Evolutionary conservation across 2,113 vertebrate genomes (phyloP), one percentile per base, ranked within the genome.

Genomic region (Chaetorhynchus papuensis): DNA sequence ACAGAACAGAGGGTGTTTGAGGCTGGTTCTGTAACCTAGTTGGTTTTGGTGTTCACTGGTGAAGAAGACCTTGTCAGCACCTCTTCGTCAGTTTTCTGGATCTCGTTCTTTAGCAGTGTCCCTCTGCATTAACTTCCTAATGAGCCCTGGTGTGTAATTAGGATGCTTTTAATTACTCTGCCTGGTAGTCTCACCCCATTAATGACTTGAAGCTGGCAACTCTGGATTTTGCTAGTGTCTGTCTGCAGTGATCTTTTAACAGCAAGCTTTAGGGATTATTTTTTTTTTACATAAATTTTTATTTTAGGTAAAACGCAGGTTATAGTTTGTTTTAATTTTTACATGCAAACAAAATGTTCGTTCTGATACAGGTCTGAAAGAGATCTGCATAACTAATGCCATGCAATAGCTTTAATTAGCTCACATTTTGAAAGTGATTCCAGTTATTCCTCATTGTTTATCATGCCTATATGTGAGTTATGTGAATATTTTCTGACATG

Each of bases 111-210:
- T 70, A 63, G 37, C 77, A 54, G 21, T 23, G 23, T 63, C 68
- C 27, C 47, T 90, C 42, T 90, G 47, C 28, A 47, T 87, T 90
- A 89, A 41, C 47, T 83, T 95, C 59, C 35, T 92, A 89, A 93
- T 74, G 91, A 97, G 63, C 56, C 68, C 39, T 1, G 1, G 23
- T 83, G 63, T 86, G 56, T 89, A 90, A 95, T 95, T 95, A 86
- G 83, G 89, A 86, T 90, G 88, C 64, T 89, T 92, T 94, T 93
- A 90, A 97, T 96, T 92, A 86, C 35, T 27, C 50, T 90, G 33
- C 68, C 83, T 89, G 44, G 27, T 96, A 79, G 57, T 65, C 61
- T 93, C 60, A 53, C 39, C 57, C 57, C 14, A 17, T 88, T 92
- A 90, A 89, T 90, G 80, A 59, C 82, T 63, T 87, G 44, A 86